Evolutionary conservation across 2,113 vertebrate genomes (phyloP), one percentile per base, ranked within the genome.

Genomic region (Nymphicus hollandicus): DNA sequence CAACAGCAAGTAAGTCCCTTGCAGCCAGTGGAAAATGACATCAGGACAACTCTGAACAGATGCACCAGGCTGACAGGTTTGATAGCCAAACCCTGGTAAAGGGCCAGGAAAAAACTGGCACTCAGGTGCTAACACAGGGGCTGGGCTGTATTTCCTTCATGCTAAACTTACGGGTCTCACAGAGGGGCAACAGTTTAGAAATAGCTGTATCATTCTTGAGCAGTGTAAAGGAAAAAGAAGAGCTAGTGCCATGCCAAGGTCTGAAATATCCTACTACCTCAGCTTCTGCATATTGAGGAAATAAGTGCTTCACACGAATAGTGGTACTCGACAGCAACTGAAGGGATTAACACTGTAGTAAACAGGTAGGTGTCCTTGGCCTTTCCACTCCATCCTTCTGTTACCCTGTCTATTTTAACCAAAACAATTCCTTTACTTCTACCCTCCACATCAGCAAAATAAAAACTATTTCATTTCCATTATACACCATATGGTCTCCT

Each of bases 11-110:
- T 31, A 49, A 92, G 88, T 66, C 65, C 65, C 52, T 92, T 87
- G 77, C 80, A 85, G 60, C 71, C 78, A 49, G 71, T 4, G 16
- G 86, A 92, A 97, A 97, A 93, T 81, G 82, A 83, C 89, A 97
- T 76, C 80, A 92, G 52, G 85, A 89, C 83, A 88, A 87, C 43
- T 87, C 60, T 33, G 44, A 88, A 84, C 37, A 47, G 70, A 77
- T 17, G 6, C n/a, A 83, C 68, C 55, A 73, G 63, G 74, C 82
- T 93, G 85, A 94, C 18, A 25, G 79, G 33, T 95, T 93, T 60
- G 37, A 50, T 71, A 93, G 44, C 44, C 80, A 91, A 86, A 86
- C 17, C 43, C 50, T 74, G 79, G 65, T 41, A 81, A 96, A 95
- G 52, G 33, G 63, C 28, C 56, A 64, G 50, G 35, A 19, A 47